Percentiles rank a stretch among this genome's conserved stretches.
These are phyloP conservation scores for Chionis minor DNA, from an alignment of 2,113 vertebrate genomes.

Conservation along the genomic window DNA sequence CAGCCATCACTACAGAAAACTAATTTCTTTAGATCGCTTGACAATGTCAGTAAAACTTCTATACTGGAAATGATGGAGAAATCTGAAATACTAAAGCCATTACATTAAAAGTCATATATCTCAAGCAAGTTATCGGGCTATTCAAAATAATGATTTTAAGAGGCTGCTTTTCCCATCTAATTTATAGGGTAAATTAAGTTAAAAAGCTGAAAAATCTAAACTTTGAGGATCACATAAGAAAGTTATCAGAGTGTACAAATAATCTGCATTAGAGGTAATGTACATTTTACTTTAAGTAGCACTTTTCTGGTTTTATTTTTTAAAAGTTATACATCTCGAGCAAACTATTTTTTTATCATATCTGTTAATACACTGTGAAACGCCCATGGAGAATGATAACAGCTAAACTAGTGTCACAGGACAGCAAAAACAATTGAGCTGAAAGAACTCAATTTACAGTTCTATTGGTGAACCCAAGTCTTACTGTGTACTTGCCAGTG, in stretches of 20 bases:
- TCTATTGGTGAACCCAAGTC: background rate
- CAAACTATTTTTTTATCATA: background rate
- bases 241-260: accelerated
- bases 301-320: background rate
- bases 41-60: background rate
- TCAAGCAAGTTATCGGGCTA: background rate
- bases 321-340: background rate
- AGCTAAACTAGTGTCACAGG: background rate
- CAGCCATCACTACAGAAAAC: background rate
- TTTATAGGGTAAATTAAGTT: background rate
- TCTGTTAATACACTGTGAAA: background rate
- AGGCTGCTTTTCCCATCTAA: background rate
- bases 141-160: background rate
- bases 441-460: background rate
- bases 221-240: background rate
- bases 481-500: background rate
- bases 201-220: background rate
- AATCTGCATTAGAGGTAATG: background rate
- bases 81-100: background rate
- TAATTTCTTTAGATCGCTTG: background rate
- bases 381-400: background rate
- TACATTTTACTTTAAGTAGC: background rate
- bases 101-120: background rate
- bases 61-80: background rate
- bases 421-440: background rate